Evolutionary conservation across 2,888 invertebrate species (phyloP).

Genomic region (Phaonia tiefii): DNA sequence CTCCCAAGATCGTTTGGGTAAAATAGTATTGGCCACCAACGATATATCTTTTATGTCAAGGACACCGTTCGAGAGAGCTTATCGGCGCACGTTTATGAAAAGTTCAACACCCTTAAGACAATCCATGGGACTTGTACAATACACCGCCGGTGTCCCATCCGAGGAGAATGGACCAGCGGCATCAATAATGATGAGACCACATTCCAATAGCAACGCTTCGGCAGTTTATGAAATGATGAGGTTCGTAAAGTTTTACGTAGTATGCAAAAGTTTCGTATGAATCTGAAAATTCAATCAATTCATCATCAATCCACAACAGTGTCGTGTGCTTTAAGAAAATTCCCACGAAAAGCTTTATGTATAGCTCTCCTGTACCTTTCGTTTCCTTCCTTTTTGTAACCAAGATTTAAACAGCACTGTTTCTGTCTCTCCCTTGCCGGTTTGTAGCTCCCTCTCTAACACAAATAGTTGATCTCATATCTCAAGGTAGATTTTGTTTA

Average conservation of each 20-base stretch:
- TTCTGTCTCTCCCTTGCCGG: no score
- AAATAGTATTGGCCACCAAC: constrained; percentile 61
- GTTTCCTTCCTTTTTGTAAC: no score
- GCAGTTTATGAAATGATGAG: constrained; percentile 75
- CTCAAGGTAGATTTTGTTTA: no score
- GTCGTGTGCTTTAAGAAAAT: no score
- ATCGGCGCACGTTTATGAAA: constrained; percentile 77
- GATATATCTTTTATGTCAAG: constrained; percentile 77
- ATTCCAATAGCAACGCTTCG: constrained; percentile 77
- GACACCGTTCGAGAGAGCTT: constrained; percentile 79
- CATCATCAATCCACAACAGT: constrained; percentile 25
- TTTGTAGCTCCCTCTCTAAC: no score
- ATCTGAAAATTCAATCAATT: constrained; percentile 39
- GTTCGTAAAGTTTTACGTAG: constrained; percentile 73
- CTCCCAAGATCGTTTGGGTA: constrained; percentile 71
- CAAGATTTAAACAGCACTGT: neutral
- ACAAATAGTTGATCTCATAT: no score
- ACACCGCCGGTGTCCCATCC: constrained; percentile 15
- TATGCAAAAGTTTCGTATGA: constrained; percentile 7
- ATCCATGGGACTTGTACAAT: constrained; percentile 73
- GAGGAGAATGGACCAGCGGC: constrained; percentile 39
- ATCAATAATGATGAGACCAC: constrained; percentile 68
- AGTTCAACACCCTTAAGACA: constrained; percentile 77
- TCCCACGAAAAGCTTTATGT: constrained; percentile 35
- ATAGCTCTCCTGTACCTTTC: neutral